Base-by-base conservation (phyloP, 2,888 invertebrate genomes). In the Ectemnius lituratus region DNA sequence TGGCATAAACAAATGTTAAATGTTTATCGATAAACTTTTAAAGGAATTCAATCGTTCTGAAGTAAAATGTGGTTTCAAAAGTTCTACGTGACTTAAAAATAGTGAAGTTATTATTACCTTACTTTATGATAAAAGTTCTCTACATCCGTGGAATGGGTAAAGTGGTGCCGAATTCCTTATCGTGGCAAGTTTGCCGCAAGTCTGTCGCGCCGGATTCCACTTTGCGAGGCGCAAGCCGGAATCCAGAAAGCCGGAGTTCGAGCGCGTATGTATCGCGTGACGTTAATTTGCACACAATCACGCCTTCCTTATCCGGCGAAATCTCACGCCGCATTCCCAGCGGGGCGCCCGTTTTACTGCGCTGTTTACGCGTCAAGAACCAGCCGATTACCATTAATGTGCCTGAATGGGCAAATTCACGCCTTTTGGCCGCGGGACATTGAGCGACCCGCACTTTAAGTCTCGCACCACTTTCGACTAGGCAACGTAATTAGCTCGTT, bases 201-300 rank as follows among this genome's bases (percentile, higher is more conserved):
- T 23, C 23, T 23, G 23, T 23, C 23, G 23, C 3, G 23, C 23
- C 23, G 23, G 23, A 37, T 37, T 37, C 37, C 37, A 37, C 37
- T 37, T 11, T 6, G 8, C 37, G 11, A 37, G 11, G 37, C 11
- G 37, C 8, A 37, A 37, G 11, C 37, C 37, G 37, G 37, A 37
- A 37, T 37, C 8, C 11, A 37, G 11, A 37, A 37, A 37, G 37
- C 37, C 37, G 37, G 37, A 37, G 37, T 6, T 37, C 37, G 37
- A 37, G 37, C 37, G 37, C 37, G 37, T 37, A 37, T 37, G 37
- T 37, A 37, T 37, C 37, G 37, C 37, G 37, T 46, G 60, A 37
- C 63, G 57, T 58, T 37, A 64, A 80, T 80, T 80, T 80, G 63
- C 80, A 80, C 74, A 80, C 78, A 80, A 80, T 80, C 69, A 58